phyloP scores from a whole-genome alignment of 2,113 vertebrate genomes.

The Chaenocephalus aceratus region DNA sequence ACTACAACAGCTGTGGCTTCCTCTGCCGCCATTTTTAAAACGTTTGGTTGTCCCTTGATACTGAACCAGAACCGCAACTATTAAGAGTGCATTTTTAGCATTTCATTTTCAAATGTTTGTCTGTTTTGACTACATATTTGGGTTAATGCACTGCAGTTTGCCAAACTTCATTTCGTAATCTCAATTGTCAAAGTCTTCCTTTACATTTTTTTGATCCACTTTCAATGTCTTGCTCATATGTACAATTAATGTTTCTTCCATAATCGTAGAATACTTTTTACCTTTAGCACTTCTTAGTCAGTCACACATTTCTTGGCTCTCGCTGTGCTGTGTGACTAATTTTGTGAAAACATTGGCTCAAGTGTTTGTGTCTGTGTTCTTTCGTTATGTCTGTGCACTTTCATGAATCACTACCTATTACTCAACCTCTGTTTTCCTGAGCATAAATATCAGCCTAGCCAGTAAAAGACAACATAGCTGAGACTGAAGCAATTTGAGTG shows the following conservation, averaged over 20 bases:
- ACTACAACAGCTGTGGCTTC: too few species aligned
- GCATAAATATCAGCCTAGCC: conserved; percentile 2
- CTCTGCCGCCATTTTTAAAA: too few species aligned
- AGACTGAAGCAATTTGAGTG: conserved; percentile 65
- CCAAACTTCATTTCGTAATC: too few species aligned
- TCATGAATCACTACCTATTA: conserved; percentile 50
- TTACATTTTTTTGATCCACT: not conserved
- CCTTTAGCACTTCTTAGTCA: not conserved
- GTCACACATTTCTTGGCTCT: not conserved
- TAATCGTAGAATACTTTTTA: not conserved
- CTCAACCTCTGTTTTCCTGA: conserved; percentile 32
- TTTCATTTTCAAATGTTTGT: too few species aligned
- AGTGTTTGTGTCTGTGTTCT: not conserved
- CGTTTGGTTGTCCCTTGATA: too few species aligned
- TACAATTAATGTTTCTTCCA: not conserved
- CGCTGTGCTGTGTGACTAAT: conserved; percentile 8
- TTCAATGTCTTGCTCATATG: not conserved
- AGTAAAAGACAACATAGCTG: conserved; percentile 51
- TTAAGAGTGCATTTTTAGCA: too few species aligned
- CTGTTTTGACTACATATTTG: too few species aligned
- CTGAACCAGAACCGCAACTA: too few species aligned
- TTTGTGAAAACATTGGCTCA: conserved; percentile 8
- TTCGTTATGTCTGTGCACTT: conserved; percentile 24
- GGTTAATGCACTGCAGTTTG: too few species aligned
- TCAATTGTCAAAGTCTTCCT: not conserved